These are phyloP conservation scores for Trachelus tabidus DNA, from an alignment of 2,888 invertebrate species.

Conservation along the genomic window DNA sequence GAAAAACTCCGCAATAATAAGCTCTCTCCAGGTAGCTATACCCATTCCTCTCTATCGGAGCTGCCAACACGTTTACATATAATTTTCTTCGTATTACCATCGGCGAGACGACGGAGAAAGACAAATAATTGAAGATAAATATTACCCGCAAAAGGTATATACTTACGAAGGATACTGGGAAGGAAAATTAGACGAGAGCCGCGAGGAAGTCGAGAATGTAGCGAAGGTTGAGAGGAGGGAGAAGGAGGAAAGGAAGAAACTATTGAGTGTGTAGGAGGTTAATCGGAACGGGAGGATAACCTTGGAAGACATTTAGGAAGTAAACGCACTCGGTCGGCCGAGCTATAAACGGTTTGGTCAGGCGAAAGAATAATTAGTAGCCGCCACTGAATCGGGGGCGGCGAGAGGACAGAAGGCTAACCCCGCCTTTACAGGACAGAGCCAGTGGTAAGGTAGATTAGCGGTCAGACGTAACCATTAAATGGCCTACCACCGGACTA, in stretches of 20 bases:
- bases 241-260: too few relatives aligned
- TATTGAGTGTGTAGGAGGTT: background rate
- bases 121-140: background rate
- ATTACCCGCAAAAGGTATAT: background rate
- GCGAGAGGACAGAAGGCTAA: conserved; percentile 40
- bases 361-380: conserved; percentile 56
- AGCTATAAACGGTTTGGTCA: conserved; percentile 38
- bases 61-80: too few relatives aligned
- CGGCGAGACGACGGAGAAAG: background rate
- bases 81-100: too few relatives aligned
- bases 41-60: background rate
- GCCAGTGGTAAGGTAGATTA: conserved; percentile 54
- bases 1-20: background rate
- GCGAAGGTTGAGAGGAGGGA: background rate
- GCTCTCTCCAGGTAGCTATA: background rate
- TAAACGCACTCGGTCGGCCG: conserved; percentile 12
- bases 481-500: conserved; percentile 35
- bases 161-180: background rate
- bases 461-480: conserved; percentile 55
- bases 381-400: conserved; percentile 32
- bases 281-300: conserved; percentile 4
- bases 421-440: conserved; percentile 48
- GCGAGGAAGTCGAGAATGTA: background rate
- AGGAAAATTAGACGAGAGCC: background rate
- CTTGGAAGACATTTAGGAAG: conserved; percentile 7